Evolutionary conservation across 2,888 invertebrate genomes (phyloP).

Genomic region (Hydrotaea diabolus): DNA sequence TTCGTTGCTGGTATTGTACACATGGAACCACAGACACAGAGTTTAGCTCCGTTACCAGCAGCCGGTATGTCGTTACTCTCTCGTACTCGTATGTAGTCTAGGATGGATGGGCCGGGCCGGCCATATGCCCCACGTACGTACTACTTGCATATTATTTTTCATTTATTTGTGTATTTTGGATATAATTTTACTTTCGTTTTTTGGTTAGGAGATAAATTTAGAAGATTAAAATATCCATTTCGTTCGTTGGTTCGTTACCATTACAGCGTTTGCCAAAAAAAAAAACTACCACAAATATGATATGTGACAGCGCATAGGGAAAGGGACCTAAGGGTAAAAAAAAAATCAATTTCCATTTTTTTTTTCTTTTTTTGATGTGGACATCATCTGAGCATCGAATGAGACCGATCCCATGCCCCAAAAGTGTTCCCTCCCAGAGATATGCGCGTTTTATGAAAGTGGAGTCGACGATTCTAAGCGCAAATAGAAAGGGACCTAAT

Average conservation of each 20-base stretch:
- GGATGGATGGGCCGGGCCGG: neutral
- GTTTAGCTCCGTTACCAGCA: neutral
- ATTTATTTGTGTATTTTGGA: neutral
- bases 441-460: too few relatives aligned
- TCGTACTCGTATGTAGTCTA: neutral
- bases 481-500: too few relatives aligned
- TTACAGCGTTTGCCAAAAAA: conserved; percentile 27
- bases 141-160: neutral
- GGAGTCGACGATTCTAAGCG: too few relatives aligned
- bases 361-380: too few relatives aligned
- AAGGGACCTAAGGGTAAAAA: too few relatives aligned
- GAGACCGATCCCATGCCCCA: too few relatives aligned
- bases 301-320: too few relatives aligned
- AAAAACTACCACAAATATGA: neutral
- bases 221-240: conserved; percentile 37
- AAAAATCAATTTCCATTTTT: too few relatives aligned
- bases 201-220: neutral
- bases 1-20: neutral
- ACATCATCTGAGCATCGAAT: too few relatives aligned
- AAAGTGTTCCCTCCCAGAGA: too few relatives aligned
- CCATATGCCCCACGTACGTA: neutral
- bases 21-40: neutral
- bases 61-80: neutral
- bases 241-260: neutral
- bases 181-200: conserved; percentile 33